A percentile compares a stretch with the other conserved stretches of the same genome.
Evolutionary conservation across 2,797 vertebrate species (phyloP).

Genomic region (Pelochelys cantorii): DNA sequence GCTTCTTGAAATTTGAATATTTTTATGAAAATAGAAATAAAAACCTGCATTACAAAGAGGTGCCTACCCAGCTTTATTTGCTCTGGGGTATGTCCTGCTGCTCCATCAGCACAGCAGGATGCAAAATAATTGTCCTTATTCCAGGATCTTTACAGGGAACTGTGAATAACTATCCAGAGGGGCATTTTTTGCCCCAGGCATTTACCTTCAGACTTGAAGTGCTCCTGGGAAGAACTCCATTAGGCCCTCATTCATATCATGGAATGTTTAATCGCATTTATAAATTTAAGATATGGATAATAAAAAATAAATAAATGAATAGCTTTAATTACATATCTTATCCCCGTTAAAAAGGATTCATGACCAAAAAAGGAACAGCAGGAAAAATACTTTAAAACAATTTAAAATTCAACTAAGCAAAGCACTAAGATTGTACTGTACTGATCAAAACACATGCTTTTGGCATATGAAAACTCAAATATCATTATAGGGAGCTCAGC

Average conservation of each 20-base stretch:
- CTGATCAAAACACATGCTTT: background rate
- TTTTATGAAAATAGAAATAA: background rate
- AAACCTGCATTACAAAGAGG: background rate
- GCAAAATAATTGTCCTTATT: background rate
- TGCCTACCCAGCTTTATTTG: background rate
- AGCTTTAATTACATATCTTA: background rate
- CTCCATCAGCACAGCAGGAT: background rate
- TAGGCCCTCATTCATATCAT: background rate
- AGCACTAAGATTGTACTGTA: background rate
- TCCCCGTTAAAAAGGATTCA: background rate
- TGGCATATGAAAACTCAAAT: background rate
- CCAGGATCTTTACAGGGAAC: background rate
- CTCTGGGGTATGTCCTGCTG: background rate
- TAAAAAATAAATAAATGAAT: background rate
- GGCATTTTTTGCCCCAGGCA: background rate
- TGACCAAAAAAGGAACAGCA: background rate
- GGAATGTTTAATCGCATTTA: background rate
- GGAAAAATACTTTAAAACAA: background rate
- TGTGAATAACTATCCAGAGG: background rate
- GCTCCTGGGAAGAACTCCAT: background rate
- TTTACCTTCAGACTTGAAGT: background rate
- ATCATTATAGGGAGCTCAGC: background rate
- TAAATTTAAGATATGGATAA: background rate
- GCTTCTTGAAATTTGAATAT: background rate
- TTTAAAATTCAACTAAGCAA: background rate